Percentiles rank a stretch among this genome's conserved stretches.
Conservation (phyloP, 1,140 invertebrate species). For the Agrilus planipennis region DNA sequence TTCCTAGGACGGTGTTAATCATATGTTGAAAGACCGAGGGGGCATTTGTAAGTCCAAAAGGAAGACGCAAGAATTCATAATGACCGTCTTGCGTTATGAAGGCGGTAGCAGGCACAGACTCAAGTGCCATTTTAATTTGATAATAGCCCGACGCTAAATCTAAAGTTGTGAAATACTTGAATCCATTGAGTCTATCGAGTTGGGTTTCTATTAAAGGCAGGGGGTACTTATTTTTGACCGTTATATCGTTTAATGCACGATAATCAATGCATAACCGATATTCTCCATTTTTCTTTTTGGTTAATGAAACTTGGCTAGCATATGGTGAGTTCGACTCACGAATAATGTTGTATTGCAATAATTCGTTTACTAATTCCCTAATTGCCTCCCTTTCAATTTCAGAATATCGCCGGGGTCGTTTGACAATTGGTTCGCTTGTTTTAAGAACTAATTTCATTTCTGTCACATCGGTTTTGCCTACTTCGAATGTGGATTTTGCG, state of each 20-base stretch:
- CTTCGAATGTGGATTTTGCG: no score
- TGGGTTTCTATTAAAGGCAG: slow-evolving; percentile 36
- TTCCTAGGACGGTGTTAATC: slow-evolving; percentile 11
- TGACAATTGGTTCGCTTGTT: slow-evolving; percentile 18
- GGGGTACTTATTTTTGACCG: slow-evolving; percentile 33
- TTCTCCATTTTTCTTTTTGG: slow-evolving; percentile 10
- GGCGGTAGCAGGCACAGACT: slow-evolving; percentile 16
- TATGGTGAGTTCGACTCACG: slow-evolving; percentile 8
- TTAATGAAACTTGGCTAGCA: slow-evolving; percentile 11
- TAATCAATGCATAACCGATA: slow-evolving; percentile 14
- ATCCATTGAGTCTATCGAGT: slow-evolving; percentile 29
- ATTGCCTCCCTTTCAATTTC: slow-evolving; percentile 16
- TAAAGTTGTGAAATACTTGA: slow-evolving; percentile 21
- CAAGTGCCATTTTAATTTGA: slow-evolving; percentile 22
- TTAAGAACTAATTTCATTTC: no score
- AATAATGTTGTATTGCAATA: slow-evolving; percentile 11
- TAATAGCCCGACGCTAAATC: slow-evolving; percentile 21
- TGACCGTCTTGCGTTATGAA: slow-evolving; percentile 20
- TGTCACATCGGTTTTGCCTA: no score
- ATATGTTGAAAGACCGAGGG: slow-evolving; percentile 14
- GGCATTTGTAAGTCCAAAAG: slow-evolving; percentile 20
- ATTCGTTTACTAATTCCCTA: slow-evolving; percentile 14
- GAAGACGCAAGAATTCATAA: slow-evolving; percentile 20
- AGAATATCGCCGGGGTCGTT: slow-evolving; percentile 18
- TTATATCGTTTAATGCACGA: slow-evolving; percentile 29